phyloP scores from a whole-genome alignment of 2,797 vertebrate genomes.

The Cetoscarus ocellatus region DNA sequence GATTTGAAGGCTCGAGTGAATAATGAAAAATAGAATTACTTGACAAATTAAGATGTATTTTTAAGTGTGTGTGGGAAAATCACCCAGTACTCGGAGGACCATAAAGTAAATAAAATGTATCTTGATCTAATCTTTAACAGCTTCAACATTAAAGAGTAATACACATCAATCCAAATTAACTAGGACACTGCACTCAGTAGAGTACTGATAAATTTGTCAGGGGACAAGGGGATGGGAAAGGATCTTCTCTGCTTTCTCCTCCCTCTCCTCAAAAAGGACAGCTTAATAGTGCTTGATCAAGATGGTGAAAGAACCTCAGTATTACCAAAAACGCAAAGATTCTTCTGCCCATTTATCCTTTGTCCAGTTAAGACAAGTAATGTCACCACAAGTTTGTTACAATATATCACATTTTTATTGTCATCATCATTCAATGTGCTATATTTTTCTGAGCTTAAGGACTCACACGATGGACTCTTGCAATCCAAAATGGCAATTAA shows the following conservation, averaged over 20 bases:
- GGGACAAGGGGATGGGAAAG: background rate
- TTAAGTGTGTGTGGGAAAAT: background rate
- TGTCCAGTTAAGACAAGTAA: no score
- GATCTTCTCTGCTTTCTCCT: background rate
- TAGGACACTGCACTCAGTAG: background rate
- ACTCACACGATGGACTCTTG: no score
- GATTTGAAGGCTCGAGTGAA: background rate
- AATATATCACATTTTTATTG: no score
- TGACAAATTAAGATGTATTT: background rate
- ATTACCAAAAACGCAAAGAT: no score
- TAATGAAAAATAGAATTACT: background rate
- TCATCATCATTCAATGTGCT: no score
- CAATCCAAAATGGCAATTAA: no score
- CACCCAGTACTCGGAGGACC: background rate
- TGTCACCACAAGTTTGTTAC: no score
- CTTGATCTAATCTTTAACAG: background rate
- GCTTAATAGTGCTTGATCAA: background rate
- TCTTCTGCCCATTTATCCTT: no score
- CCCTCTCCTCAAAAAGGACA: background rate
- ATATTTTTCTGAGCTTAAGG: no score
- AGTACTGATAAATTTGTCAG: background rate
- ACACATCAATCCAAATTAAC: background rate
- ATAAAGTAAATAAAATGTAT: background rate
- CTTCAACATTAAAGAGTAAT: background rate
- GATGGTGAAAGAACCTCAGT: background rate